Base-by-base conservation (phyloP, 92 coral and sea anemone genomes). In the Hydrozoanthus gracilis region DNA sequence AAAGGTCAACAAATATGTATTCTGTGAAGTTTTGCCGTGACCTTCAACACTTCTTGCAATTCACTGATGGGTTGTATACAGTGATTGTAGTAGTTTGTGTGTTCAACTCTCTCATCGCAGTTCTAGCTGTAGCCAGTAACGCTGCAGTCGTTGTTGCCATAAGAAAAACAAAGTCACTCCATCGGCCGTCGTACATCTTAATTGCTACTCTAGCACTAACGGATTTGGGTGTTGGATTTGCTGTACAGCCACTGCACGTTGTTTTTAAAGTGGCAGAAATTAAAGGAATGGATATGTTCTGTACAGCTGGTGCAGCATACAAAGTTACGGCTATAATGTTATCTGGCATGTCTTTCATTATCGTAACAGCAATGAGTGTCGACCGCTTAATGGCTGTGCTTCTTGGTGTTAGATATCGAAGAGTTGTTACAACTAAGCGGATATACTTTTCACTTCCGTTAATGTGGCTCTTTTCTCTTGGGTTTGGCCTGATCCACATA, bases 221-320 rank as follows among this genome's bases (percentile, higher is more conserved):
- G 10, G 85, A 80, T 47, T 70, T 64, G 9, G 85, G 85, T 6
- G 85, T 80, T 66, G 85, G 85, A 47, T 7, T 48, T 65, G 58
- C 52, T 48, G 85, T 80, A 16, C 69, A 48, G 58, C 85, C 85
- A 13, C 48, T 80, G 15, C 85, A 80, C 39, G 66, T 80, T 46
- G 11, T 65, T 44, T 80, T 80, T 67, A 80, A 80, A 80, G 58
- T 80, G 8, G 60, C 74, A 47, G 85, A 80, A 64, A 65, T 80
- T n/a, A 48, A 49, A 70, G 64, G 50, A n/a, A 47, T 65, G 85
- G 74, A 50, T 6, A 8, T 65, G 1, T 80, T 64, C 56, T 80
- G 85, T 48, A 15, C 39, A 65, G 73, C 20, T 64, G 85, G 74
- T 16, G 85, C 85, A 62, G 47, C 74, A 17, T 80, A 65, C 10